A percentile compares a stretch with the other conserved stretches of the same genome.
phyloP scores from a whole-genome alignment of 2,888 invertebrate species.

The Odontocerum albicorne region DNA sequence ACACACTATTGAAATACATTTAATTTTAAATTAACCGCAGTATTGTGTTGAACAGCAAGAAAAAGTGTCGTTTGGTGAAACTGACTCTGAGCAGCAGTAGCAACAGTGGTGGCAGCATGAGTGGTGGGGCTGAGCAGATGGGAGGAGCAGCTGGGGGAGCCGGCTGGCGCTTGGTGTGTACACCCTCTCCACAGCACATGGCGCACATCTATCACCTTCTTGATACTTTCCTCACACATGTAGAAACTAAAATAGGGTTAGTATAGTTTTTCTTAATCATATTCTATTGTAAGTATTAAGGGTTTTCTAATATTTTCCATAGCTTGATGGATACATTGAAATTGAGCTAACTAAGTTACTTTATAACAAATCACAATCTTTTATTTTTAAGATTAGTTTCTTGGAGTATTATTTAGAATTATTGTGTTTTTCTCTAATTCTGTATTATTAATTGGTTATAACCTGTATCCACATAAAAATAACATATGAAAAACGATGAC shows the following conservation, averaged over 20 bases:
- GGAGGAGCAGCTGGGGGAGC: conserved; percentile 12
- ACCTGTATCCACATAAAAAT: too few relatives aligned
- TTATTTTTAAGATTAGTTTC: too few relatives aligned
- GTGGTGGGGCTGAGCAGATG: conserved; percentile 8
- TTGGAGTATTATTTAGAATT: too few relatives aligned
- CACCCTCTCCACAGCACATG: conserved; percentile 72
- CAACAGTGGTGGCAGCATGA: conserved; percentile 5
- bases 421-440: too few relatives aligned
- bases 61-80: conserved; percentile 62
- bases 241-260: conserved; percentile 69
- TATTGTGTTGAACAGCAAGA: too few relatives aligned
- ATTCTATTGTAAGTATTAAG: neutral
- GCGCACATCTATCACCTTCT: conserved; percentile 81
- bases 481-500: too few relatives aligned
- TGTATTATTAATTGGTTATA: too few relatives aligned
- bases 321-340: too few relatives aligned
- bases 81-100: conserved; percentile 45
- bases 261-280: conserved; percentile 28
- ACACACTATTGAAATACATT: conserved; percentile 7
- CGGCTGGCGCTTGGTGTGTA: conserved; percentile 63
- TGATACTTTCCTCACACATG: conserved; percentile 80
- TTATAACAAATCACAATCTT: too few relatives aligned
- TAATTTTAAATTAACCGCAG: conserved; percentile 17
- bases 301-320: neutral
- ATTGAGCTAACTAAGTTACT: too few relatives aligned